phyloP scores from a whole-genome alignment of 2,113 vertebrate genomes.

The Tympanuchus pallidicinctus region DNA sequence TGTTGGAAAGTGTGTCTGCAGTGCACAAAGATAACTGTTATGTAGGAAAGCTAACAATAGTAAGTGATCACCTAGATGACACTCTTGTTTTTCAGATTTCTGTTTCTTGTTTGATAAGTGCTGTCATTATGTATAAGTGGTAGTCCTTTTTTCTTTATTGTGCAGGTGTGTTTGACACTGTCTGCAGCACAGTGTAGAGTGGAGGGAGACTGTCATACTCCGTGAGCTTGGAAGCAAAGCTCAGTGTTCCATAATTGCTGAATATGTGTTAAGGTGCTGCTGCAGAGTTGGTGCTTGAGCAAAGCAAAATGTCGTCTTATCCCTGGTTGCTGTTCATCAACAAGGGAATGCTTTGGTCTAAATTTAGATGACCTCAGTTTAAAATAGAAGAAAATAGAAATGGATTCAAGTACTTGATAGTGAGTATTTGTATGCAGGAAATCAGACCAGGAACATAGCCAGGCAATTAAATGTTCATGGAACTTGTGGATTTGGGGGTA shows the following conservation, averaged over 20 bases:
- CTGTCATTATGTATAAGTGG: background rate
- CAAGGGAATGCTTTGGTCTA: constrained; percentile 70
- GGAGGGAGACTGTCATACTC: background rate
- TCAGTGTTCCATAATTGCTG: background rate
- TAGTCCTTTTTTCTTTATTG: background rate
- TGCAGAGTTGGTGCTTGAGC: constrained; percentile 33
- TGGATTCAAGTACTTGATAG: constrained; percentile 55
- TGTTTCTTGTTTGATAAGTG: background rate
- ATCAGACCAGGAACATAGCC: constrained; percentile 40
- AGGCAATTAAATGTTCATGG: constrained; percentile 45
- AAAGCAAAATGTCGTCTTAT: constrained; percentile 64
- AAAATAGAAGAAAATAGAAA: constrained; percentile 63
- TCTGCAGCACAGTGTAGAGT: background rate
- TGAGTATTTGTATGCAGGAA: constrained; percentile 45
- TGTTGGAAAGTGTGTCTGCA: background rate
- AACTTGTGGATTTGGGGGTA: constrained; percentile 41
- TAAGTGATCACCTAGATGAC: background rate
- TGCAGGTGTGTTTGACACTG: background rate
- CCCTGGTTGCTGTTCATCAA: constrained; percentile 63
- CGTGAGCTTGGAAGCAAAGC: background rate
- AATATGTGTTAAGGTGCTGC: background rate
- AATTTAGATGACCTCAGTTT: constrained; percentile 74
- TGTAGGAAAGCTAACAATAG: background rate
- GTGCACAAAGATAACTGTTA: background rate
- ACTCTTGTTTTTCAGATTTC: background rate